Evolutionary conservation across 1,140 invertebrate genomes (phyloP).

Genomic region (Drosophila jambulina): DNA sequence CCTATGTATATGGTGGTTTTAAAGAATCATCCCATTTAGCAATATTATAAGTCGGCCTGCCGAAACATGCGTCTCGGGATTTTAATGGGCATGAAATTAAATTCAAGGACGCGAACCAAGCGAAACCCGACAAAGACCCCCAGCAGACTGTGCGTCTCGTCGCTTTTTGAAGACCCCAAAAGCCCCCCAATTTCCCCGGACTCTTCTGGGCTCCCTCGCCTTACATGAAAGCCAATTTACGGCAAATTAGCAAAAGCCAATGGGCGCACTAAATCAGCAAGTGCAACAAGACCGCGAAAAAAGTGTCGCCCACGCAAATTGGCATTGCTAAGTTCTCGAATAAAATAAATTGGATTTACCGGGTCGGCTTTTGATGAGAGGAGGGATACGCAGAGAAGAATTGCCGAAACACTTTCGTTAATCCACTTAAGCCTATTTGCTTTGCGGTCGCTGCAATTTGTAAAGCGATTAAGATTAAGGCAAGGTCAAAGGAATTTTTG

Average conservation of each 20-base stretch:
- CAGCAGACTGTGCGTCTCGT: constrained; percentile 69
- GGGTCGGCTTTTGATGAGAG: neutral
- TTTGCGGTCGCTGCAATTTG: constrained; percentile 34
- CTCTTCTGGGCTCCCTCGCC: constrained; percentile 1
- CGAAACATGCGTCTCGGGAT: constrained; percentile 3
- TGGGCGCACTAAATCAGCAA: constrained; percentile 71
- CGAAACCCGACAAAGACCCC: constrained; percentile 77
- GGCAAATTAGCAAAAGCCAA: constrained; percentile 75
- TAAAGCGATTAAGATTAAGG: constrained; percentile 25
- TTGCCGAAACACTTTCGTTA: constrained; percentile 71
- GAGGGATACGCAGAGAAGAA: neutral
- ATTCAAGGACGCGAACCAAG: constrained; percentile 73
- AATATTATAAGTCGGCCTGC: neutral
- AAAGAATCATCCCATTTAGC: neutral
- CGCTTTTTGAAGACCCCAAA: constrained; percentile 38
- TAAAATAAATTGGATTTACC: constrained; percentile 78
- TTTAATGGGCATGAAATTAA: constrained; percentile 69
- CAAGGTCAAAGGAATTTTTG: constrained; percentile 37
- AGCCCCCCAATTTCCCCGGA: neutral
- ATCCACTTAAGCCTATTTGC: constrained; percentile 65
- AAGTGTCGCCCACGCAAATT: constrained; percentile 50
- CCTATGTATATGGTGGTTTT: neutral
- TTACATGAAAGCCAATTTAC: constrained; percentile 76
- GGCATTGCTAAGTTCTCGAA: constrained; percentile 56
- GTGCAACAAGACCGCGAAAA: constrained; percentile 14